Evolutionary conservation across 2,888 invertebrate genomes (phyloP).

Genomic region (Drosophila algonquin): DNA sequence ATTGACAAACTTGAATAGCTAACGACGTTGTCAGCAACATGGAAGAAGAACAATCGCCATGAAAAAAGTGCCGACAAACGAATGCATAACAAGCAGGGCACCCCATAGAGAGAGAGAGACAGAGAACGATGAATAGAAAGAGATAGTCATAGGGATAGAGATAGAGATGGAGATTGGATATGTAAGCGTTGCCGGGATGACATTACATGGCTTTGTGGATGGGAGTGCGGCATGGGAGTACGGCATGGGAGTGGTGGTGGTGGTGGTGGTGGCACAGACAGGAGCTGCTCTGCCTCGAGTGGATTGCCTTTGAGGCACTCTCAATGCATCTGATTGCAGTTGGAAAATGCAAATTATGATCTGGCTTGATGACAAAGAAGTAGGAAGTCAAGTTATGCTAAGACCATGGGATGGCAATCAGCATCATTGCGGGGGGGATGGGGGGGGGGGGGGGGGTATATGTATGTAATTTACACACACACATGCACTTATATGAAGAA

Average conservation of each 20-base stretch:
- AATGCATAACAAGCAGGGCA: conserved; percentile 70
- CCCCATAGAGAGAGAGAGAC: background rate
- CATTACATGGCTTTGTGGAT: conserved; percentile 2
- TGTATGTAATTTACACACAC: too few relatives aligned
- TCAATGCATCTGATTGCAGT: conserved; percentile 31
- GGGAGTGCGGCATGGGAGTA: too few relatives aligned
- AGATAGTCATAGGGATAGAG: background rate
- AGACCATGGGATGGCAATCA: too few relatives aligned
- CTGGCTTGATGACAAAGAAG: conserved; percentile 6
- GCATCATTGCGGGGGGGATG: too few relatives aligned
- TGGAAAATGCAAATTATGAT: conserved; percentile 22
- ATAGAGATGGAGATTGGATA: conserved; percentile 26
- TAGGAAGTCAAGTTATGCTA: conserved; percentile 3
- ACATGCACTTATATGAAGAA: too few relatives aligned
- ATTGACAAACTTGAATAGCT: conserved; percentile 79
- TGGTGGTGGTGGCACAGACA: background rate
- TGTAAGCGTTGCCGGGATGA: conserved; percentile 20
- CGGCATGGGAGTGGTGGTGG: too few relatives aligned
- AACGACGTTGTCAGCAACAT: conserved; percentile 75
- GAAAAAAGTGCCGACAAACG: conserved; percentile 73
- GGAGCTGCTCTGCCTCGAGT: conserved; percentile 7
- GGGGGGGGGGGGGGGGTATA: too few relatives aligned
- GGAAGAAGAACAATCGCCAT: conserved; percentile 53
- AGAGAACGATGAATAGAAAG: background rate
- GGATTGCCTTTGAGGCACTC: conserved; percentile 32